Evolutionary conservation across 2,113 vertebrate genomes (phyloP), one percentile per base, ranked within the genome.

Genomic region (Taurulus bubalis): DNA sequence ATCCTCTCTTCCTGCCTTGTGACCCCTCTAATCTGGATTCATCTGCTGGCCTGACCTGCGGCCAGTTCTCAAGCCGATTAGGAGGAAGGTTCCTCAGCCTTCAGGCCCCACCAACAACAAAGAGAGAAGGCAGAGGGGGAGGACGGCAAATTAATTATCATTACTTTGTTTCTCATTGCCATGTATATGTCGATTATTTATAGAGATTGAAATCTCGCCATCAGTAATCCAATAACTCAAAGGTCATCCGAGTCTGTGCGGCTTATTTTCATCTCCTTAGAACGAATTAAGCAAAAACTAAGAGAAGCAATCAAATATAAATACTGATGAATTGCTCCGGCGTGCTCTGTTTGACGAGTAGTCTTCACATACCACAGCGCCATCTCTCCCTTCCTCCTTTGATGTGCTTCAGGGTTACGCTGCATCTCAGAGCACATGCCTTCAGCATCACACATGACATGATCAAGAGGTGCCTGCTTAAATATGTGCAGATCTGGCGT

Each of bases 1-100:
- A 97, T 96, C 96, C 90, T 94, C 95, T 95, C 94, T 95, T 91
- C 86, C 87, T 95, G 93, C 94, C 95, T 95, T 94, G 93, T 96
- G 95, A 95, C 94, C 89, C 66, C 90, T 92, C 92, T 97, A 97
- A 97, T 96, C 96, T 95, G 93, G 85, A 92, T 92, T 93, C 88
- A 93, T 77, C 22, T 93, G 92, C 87, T 94, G 94, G 93, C 77
- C 84, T 96, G 95, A 95, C 92, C 90, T 26, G 42, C 87, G 71
- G 87, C 89, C 90, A 94, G 90, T 92, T 92, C 93, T 36, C 93
- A 96, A 97, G 95, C 95, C 89, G 95, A 97, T 97, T 96, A 97
- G 85, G 77, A 82, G 28, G 83, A 86, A 90, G 93, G 88, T 80
- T 85, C 89, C 75, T 89, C 84, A 38, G 82, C 63, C 59, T 79